Evolutionary conservation across 1,140 invertebrate genomes (phyloP), one percentile per base, ranked within the genome.

Genomic region (Drosophila tropicalis): DNA sequence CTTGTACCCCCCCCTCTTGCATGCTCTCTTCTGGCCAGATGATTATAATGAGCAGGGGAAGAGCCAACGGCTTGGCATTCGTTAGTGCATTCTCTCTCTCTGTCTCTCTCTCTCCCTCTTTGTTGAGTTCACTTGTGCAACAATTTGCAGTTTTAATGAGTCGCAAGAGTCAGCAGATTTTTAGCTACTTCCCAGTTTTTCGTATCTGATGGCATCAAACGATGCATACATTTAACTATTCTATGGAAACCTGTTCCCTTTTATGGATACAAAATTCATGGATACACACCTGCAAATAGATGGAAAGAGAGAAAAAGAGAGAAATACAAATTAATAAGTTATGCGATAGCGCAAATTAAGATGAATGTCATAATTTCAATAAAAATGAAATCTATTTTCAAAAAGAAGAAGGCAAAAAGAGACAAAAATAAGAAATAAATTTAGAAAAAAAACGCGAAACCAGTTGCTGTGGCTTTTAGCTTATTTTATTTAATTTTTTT

Each of bases 311-410:
- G n/a, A n/a, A n/a, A 61, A 10, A 69, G 34, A 62, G 32, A 60
- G 19, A 39, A 60, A 70, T 72, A 85, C 67, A 81, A 79, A 70
- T 89, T 70, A 86, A 80, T 89, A 89, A 87, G 72, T 89, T 87
- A 83, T 83, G 83, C 72, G 80, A 77, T 87, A 72, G 70, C 55
- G 67, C 84, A 87, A 87, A 87, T 87, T 87, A 87, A 87, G 83
- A 87, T 87, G 84, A 87, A 87, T 87, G 83, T 87, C 83, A 87
- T 87, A 87, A 87, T 87, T 89, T 87, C 70, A 83, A 87, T 87
- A 89, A 87, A 87, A 89, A 77, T 65, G 57, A 87, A 87, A 87
- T 87, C 83, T 83, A 89, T 89, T 87, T 87, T 89, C 70, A 44
- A 68, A 56, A 55, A 66, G 40, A 40, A 57, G 2, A 41, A 17